Conservation (phyloP, 2,113 vertebrate genomes). For the Epinephelus moara region DNA sequence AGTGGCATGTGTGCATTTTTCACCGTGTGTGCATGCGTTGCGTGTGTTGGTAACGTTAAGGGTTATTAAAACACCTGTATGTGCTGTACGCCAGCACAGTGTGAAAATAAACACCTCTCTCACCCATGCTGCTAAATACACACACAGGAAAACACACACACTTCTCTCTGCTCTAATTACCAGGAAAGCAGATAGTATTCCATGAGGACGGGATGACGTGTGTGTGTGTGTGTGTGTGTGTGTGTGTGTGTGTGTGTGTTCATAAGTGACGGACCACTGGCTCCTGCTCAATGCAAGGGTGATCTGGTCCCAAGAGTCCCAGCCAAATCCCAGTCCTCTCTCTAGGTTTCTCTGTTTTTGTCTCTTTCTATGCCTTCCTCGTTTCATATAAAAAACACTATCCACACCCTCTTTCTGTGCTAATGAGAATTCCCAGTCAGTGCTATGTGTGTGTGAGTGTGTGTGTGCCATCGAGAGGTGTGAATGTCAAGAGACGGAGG, state of each 20-base stretch:
- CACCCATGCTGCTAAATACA: slow-evolving; percentile 43
- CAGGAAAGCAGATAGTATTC: slow-evolving; percentile 64
- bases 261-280: slow-evolving; percentile 57
- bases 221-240: slow-evolving; percentile 33
- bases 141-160: slow-evolving; percentile 38
- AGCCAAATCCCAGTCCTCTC: slow-evolving; percentile 56
- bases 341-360: slow-evolving; percentile 14
- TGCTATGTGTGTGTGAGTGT: not conserved
- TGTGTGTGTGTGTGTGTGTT: slow-evolving; percentile 15
- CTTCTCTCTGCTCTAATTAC: slow-evolving; percentile 75
- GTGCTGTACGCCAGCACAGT: slow-evolving; percentile 32
- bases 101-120: slow-evolving; percentile 68
- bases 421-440: slow-evolving; percentile 29
- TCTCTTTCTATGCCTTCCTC: not conserved
- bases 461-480: not conserved
- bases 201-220: slow-evolving; percentile 40
- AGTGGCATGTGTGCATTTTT: slow-evolving; percentile 34
- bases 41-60: slow-evolving; percentile 22
- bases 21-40: slow-evolving; percentile 11
- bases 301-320: slow-evolving; percentile 60
- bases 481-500: slow-evolving; percentile 19
- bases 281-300: slow-evolving; percentile 58
- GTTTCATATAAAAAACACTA: slow-evolving; percentile 20
- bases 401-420: not conserved
- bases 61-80: slow-evolving; percentile 73